These are phyloP conservation scores for Scaptomyza caliginosa DNA, from an alignment of 2,888 invertebrate genomes.

Conservation along the genomic window DNA sequence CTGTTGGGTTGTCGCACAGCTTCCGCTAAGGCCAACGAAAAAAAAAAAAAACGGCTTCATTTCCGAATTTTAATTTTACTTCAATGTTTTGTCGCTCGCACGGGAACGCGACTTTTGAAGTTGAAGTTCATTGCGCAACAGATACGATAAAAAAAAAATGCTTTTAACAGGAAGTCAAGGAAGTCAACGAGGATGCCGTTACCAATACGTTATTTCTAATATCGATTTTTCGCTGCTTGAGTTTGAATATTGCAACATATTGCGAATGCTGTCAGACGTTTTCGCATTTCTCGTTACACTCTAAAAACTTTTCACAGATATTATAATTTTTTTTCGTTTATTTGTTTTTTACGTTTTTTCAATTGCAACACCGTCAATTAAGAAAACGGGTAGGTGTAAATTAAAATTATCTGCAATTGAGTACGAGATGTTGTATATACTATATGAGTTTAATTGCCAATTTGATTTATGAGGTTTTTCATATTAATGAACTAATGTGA, in stretches of 20 bases:
- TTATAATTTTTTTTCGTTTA: conserved; percentile 23
- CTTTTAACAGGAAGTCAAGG: conserved; percentile 10
- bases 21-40: conserved; percentile 60
- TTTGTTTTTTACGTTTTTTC: conserved; percentile 34
- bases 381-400: conserved; percentile 47
- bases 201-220: conserved; percentile 8
- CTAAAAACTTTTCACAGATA: conserved; percentile 62
- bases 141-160: conserved; percentile 13
- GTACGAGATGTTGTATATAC: conserved; percentile 3
- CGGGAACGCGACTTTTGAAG: conserved; percentile 43
- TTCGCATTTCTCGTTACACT: conserved; percentile 70
- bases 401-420: conserved; percentile 45
- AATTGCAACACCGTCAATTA: conserved; percentile 66
- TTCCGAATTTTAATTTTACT: conserved; percentile 58
- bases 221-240: conserved; percentile 10
- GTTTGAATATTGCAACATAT: conserved; percentile 37
- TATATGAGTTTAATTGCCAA: background rate
- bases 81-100: conserved; percentile 43
- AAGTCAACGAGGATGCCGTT: conserved; percentile 41
- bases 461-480: background rate
- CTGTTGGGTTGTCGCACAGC: conserved; percentile 14
- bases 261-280: conserved; percentile 52
- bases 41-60: conserved; percentile 65
- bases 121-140: conserved; percentile 77
- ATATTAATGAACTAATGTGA: background rate